phyloP scores from a whole-genome alignment of 2,113 vertebrate species.

The Nothocercus julius region DNA sequence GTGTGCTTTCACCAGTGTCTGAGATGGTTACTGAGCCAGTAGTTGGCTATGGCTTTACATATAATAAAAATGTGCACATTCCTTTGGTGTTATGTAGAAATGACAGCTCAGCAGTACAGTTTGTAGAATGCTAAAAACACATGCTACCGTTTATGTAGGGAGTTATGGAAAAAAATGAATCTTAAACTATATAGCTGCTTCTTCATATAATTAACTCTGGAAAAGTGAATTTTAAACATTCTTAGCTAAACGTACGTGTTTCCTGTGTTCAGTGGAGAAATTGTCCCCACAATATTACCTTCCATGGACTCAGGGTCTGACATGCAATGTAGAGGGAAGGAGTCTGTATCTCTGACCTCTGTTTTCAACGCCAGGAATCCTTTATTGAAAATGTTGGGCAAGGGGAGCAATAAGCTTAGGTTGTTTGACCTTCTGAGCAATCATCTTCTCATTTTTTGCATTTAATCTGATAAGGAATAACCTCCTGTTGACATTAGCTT shows the following conservation, averaged over 20 bases:
- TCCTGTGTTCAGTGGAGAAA: no score
- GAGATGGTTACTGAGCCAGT: neutral
- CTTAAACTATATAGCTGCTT: neutral
- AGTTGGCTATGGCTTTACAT: neutral
- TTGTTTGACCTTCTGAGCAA: slow-evolving; percentile 1
- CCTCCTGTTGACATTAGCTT: neutral
- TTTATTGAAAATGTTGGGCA: neutral
- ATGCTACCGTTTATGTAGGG: neutral
- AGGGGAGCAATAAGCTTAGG: neutral
- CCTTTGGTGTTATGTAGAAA: neutral
- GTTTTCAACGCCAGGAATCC: slow-evolving; percentile 12
- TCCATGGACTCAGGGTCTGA: fast-evolving
- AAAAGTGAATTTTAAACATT: neutral
- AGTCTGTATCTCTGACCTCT: neutral
- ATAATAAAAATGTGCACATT: neutral
- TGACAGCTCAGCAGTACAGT: neutral
- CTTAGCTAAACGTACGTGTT: fast-evolving
- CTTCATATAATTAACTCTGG: neutral
- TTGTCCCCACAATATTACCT: neutral
- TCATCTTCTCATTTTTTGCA: neutral
- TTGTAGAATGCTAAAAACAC: neutral
- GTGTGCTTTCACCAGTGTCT: neutral
- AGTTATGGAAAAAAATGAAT: neutral
- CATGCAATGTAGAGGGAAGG: neutral
- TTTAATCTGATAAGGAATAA: neutral